Conservation (phyloP, 2,113 vertebrate genomes). For the Lathamus discolor region DNA sequence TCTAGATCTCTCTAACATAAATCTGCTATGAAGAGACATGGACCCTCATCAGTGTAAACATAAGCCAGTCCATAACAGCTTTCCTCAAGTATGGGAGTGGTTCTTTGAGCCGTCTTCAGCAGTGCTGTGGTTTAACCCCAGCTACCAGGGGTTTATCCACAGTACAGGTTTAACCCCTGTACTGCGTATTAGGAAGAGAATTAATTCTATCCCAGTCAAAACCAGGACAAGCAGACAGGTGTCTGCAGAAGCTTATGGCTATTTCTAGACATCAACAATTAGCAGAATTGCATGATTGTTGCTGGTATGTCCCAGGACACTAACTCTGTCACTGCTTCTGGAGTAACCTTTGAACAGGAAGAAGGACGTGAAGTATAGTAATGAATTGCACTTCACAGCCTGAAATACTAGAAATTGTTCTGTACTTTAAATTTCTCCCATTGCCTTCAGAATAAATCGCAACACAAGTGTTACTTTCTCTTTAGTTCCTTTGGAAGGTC, state of each 20-base stretch:
- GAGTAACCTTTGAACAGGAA: background rate
- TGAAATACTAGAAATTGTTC: background rate
- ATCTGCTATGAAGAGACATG: background rate
- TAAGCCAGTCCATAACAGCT: background rate
- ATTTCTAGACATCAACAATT: background rate
- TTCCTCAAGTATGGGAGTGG: background rate
- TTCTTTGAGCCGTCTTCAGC: background rate
- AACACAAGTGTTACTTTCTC: background rate
- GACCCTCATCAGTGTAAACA: background rate
- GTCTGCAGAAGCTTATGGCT: background rate
- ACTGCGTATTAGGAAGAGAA: background rate
- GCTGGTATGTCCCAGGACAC: background rate
- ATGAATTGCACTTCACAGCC: background rate
- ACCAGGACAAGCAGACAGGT: background rate
- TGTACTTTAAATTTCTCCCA: background rate
- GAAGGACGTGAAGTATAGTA: background rate
- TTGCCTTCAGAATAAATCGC: background rate
- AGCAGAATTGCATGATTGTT: background rate
- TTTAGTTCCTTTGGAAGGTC: constrained; percentile 93
- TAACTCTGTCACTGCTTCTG: background rate
- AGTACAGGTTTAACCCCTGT: background rate
- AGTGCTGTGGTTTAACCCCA: background rate
- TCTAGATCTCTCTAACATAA: background rate
- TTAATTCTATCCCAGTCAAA: background rate
- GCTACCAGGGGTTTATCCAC: background rate